Conservation (phyloP, 30 jellyfish, hydroid and myxozoan genomes). For the Clytia hemisphaerica region DNA sequence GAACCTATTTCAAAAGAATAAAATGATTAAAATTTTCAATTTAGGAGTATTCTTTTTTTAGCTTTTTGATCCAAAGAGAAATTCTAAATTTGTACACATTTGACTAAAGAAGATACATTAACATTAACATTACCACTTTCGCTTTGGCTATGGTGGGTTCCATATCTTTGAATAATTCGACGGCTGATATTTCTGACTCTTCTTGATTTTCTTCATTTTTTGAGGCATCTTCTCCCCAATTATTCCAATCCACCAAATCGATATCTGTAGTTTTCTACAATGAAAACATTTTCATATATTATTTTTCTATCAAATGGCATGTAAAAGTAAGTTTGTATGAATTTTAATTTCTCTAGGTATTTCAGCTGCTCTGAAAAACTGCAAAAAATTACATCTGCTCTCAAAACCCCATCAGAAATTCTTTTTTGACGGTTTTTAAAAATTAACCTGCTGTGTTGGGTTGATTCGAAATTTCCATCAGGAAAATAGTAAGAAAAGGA, state of each 20-base stretch:
- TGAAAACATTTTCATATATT: not conserved
- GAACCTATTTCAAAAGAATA: constrained; percentile 15
- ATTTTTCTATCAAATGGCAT: not conserved
- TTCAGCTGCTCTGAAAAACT: no score
- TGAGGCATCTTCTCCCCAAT: constrained; percentile 23
- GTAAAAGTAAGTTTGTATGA: no score
- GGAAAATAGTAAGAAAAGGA: no score
- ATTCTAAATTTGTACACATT: no score
- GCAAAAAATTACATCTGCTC: no score
- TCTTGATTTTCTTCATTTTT: not conserved
- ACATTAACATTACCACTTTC: constrained; percentile 10
- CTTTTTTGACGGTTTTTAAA: no score
- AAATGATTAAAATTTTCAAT: not conserved
- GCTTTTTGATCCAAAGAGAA: no score
- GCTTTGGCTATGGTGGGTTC: constrained; percentile 31
- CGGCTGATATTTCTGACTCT: constrained; percentile 9
- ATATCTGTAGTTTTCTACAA: constrained; percentile 3
- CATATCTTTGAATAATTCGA: constrained; percentile 28
- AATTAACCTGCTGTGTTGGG: no score
- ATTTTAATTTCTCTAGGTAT: no score
- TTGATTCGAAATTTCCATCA: no score
- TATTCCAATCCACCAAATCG: constrained; percentile 25
- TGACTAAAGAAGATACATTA: no score
- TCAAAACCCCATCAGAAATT: no score
- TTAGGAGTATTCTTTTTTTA: not conserved